Evolutionary conservation across 1,140 invertebrate genomes (phyloP), one percentile per base, ranked within the genome.

Genomic region (Helicoverpa armigera): DNA sequence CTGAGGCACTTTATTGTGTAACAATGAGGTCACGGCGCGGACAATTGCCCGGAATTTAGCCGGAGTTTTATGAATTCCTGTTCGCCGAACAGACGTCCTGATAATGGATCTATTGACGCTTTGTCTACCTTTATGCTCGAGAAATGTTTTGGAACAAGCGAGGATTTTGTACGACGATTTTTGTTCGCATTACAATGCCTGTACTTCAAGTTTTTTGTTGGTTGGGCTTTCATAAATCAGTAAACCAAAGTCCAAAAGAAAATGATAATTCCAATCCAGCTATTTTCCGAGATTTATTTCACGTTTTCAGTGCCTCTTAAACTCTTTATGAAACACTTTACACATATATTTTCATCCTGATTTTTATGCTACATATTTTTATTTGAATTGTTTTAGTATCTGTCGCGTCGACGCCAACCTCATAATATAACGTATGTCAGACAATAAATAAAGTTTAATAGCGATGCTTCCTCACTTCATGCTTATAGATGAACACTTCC

Each of bases 21-120:
- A 13, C 69, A 58, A 73, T 58, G 70, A 73, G 70, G 70, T 58
- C 54, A 73, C 12, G 70, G 13, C 48, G 63, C 73, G 35, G 43
- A 29, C 56, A 73, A 56, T 73, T 73, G 70, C 18, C 23, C 50
- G 50, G 50, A 53, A 72, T 72, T 53, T 53, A 53, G 50, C 23
- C 4, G 69, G 50, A 72, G 23, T 53, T 72, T 72, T 72, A 72
- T 72, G 69, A 72, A 72, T 72, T 69, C 65, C 50, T 43, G 43
- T 11, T 69, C 50, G 23, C 18, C 13, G 69, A 72, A 31, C 69
- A 72, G 69, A 50, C 69, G 69, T 53, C 53, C 67, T 72, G 69
- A 72, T 72, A 72, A 72, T 72, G 50, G 69, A 54, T 72, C 69
- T 54, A 72, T 72, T 72, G 69, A 72, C 65, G 43, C 50, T 69